Conservation (phyloP, 2,888 invertebrate genomes). For the Chrysotoxum bicinctum region DNA sequence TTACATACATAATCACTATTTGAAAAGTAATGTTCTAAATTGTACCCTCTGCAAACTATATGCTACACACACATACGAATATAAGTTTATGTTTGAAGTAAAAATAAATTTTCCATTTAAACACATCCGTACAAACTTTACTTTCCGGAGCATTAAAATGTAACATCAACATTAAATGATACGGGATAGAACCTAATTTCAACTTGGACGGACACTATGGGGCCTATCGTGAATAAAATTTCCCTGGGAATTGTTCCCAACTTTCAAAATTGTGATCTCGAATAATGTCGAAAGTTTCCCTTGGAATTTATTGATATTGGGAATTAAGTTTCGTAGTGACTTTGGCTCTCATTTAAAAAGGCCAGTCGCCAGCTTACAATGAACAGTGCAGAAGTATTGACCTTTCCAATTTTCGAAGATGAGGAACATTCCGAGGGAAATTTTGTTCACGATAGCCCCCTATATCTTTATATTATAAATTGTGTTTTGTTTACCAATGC, state of each 20-base stretch:
- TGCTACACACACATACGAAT: not conserved
- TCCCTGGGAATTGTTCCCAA: no score
- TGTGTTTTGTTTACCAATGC: slow-evolving; percentile 18
- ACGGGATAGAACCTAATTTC: slow-evolving; percentile 15
- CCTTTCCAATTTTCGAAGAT: no score
- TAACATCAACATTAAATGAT: slow-evolving; percentile 29
- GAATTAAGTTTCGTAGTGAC: no score
- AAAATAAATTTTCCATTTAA: slow-evolving; percentile 2
- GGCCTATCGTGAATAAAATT: no score
- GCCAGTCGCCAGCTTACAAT: no score
- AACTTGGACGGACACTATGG: not conserved
- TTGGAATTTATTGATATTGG: no score
- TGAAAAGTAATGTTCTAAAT: not conserved
- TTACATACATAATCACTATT: slow-evolving; percentile 2
- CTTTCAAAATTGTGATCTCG: no score
- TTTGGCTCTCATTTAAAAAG: no score
- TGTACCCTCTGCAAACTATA: not conserved
- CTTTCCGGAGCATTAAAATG: slow-evolving; percentile 9
- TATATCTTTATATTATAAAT: not conserved
- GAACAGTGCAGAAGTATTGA: no score
- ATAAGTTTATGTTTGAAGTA: not conserved
- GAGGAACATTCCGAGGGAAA: no score
- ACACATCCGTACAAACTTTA: not conserved
- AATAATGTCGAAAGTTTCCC: no score
- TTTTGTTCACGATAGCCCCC: no score